Conservation (phyloP, 2,888 invertebrate species). For the Thymelicus acteon region DNA sequence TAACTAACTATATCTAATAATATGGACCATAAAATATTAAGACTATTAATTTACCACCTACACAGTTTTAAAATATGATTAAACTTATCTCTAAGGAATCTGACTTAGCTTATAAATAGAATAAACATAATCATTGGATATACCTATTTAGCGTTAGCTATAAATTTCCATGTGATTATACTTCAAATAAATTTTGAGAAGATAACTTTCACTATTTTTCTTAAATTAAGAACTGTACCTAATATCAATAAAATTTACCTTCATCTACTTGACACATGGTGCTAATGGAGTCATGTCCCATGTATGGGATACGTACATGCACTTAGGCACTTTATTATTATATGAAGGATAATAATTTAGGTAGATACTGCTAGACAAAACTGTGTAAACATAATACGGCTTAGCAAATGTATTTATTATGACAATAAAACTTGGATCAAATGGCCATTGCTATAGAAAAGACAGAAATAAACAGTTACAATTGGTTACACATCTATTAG, state of each 20-base stretch:
- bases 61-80: conserved; percentile 25
- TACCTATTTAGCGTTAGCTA: conserved; percentile 26
- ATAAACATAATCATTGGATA: conserved; percentile 32
- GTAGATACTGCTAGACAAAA: too few relatives aligned
- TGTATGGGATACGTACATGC: too few relatives aligned
- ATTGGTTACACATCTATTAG: too few relatives aligned
- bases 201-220: conserved; percentile 67
- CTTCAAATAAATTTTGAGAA: conserved; percentile 35
- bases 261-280: background rate
- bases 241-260: conserved; percentile 31
- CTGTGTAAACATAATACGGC: too few relatives aligned
- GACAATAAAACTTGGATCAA: too few relatives aligned
- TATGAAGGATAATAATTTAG: too few relatives aligned
- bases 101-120: conserved; percentile 36
- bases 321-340: too few relatives aligned
- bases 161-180: conserved; percentile 35
- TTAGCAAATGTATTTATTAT: too few relatives aligned
- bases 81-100: conserved; percentile 38
- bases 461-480: too few relatives aligned
- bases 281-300: background rate
- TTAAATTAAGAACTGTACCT: conserved; percentile 50
- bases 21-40: conserved; percentile 25
- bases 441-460: too few relatives aligned
- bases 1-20: background rate
- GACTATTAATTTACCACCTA: conserved; percentile 21